Evolutionary conservation across 2,888 invertebrate species (phyloP).

Genomic region (Eudemis profundana): DNA sequence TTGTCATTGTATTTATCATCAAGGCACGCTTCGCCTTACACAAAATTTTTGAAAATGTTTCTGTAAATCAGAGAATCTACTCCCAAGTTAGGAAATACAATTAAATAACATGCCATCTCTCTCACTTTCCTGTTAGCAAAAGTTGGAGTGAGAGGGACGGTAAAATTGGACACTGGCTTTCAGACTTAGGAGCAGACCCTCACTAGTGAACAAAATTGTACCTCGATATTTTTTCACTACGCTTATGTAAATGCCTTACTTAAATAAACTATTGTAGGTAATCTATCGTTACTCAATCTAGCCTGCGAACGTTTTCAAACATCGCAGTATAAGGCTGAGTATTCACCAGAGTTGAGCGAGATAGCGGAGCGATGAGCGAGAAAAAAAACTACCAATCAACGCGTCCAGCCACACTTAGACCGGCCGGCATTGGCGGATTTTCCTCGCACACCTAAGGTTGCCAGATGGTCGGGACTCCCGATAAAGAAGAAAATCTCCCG

Average conservation of each 20-base stretch:
- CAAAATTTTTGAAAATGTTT: conserved; percentile 37
- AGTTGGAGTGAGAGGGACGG: background rate
- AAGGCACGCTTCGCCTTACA: conserved; percentile 48
- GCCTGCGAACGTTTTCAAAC: background rate
- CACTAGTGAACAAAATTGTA: conserved; percentile 25
- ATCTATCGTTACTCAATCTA: conserved; percentile 21
- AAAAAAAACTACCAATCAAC: too few relatives aligned
- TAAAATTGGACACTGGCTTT: background rate
- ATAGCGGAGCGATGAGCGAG: too few relatives aligned
- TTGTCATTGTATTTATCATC: conserved; percentile 45
- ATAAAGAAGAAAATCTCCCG: too few relatives aligned
- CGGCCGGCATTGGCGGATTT: too few relatives aligned
- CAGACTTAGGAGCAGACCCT: background rate
- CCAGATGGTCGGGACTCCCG: too few relatives aligned
- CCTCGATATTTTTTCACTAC: conserved; percentile 53
- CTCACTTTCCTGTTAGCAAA: background rate
- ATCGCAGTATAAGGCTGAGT: background rate
- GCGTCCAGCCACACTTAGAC: too few relatives aligned
- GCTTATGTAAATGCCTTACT: conserved; percentile 50
- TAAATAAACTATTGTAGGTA: conserved; percentile 28
- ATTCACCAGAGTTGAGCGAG: too few relatives aligned
- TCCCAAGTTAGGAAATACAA: background rate
- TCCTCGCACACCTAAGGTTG: too few relatives aligned
- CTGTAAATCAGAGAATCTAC: background rate
- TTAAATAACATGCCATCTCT: background rate